phyloP scores from a whole-genome alignment of 2,797 vertebrate species.

The Gymnothorax javanicus region DNA sequence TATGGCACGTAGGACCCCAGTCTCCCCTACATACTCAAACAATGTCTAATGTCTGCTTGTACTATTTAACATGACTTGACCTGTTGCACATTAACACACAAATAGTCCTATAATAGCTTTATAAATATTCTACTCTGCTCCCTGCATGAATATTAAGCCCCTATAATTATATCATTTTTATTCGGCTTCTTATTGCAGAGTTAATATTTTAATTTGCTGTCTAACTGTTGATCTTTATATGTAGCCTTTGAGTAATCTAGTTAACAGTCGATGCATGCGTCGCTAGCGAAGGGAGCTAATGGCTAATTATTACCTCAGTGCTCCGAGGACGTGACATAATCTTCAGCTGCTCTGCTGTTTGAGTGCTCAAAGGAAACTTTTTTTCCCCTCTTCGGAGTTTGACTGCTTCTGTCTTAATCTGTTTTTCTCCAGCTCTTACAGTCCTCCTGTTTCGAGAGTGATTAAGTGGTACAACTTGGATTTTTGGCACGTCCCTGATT shows the following conservation, averaged over 20 bases:
- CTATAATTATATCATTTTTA: neutral
- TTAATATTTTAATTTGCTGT: neutral
- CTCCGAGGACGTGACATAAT: neutral
- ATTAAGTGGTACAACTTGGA: neutral
- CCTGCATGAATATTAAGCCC: neutral
- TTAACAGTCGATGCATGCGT: neutral
- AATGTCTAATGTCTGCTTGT: no score
- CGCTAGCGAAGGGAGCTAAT: neutral
- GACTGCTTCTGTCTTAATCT: neutral
- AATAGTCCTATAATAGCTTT: neutral
- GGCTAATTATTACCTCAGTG: neutral
- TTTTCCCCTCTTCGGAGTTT: neutral
- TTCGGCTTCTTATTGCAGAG: neutral
- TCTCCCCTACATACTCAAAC: no score
- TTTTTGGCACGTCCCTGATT: neutral
- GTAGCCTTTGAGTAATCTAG: neutral
- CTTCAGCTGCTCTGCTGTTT: neutral
- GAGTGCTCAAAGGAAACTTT: neutral
- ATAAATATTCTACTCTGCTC: neutral
- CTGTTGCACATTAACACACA: no score
- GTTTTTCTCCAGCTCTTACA: neutral
- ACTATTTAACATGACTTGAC: no score
- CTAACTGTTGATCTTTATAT: neutral
- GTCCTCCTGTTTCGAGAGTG: neutral
- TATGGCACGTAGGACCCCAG: no score